These are phyloP conservation scores for Hemicrepidius hirtus DNA, from an alignment of 2,888 invertebrate species.

Conservation along the genomic window DNA sequence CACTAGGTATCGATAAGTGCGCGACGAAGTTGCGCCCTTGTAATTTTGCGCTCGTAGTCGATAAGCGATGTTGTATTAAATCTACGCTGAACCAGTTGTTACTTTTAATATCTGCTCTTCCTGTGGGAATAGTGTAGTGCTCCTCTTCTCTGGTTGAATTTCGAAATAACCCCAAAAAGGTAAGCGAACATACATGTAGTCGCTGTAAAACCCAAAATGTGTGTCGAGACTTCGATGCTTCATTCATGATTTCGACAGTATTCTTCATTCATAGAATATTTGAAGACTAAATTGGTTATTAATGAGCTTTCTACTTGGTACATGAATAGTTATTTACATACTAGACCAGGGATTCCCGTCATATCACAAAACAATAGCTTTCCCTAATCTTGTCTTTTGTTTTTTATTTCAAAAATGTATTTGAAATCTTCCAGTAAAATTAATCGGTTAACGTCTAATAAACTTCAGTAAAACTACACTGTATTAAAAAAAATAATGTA, in stretches of 20 bases:
- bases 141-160: slow-evolving; percentile 35
- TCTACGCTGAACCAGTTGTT: slow-evolving; percentile 51
- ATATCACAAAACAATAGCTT: neutral
- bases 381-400: neutral
- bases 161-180: slow-evolving; percentile 39
- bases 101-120: slow-evolving; percentile 52
- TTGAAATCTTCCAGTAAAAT: too few species aligned
- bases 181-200: neutral
- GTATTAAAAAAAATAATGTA: too few species aligned
- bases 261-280: slow-evolving; percentile 2
- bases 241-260: slow-evolving; percentile 30
- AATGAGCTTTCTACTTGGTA: neutral
- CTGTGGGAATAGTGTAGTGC: slow-evolving; percentile 53
- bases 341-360: neutral
- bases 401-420: too few species aligned
- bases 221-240: slow-evolving; percentile 5
- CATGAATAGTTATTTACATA: neutral
- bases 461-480: neutral
- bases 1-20: slow-evolving; percentile 70
- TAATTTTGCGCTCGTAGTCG: slow-evolving; percentile 68
- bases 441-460: neutral
- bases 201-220: neutral
- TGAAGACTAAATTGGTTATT: neutral
- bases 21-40: slow-evolving; percentile 67
- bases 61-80: slow-evolving; percentile 61